Percentiles rank a stretch among this genome's conserved stretches.
phyloP scores from a whole-genome alignment of 2,888 invertebrate species.

The Cotesia congregata region DNA sequence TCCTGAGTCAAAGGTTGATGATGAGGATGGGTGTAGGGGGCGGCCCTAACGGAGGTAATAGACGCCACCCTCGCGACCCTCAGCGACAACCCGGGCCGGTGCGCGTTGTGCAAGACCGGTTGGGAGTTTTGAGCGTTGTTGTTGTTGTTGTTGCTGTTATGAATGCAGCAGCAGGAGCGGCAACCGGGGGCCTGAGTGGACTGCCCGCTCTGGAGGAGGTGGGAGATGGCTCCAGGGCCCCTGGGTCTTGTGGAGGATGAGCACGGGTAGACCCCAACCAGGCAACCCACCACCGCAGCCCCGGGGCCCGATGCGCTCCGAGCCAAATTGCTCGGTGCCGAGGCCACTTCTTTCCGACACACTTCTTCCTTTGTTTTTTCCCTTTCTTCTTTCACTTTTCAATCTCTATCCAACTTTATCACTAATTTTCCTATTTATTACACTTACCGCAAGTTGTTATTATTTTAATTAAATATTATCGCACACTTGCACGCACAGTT shows the following conservation, averaged over 20 bases:
- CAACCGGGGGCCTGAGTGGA: slow-evolving; percentile 55
- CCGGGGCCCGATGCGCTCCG: slow-evolving; percentile 67
- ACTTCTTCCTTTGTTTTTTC: neutral
- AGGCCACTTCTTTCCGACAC: slow-evolving; percentile 57
- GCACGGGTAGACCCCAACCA: slow-evolving; percentile 69
- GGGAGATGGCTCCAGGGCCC: slow-evolving; percentile 59
- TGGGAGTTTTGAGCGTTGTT: slow-evolving; percentile 58
- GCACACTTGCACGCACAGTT: slow-evolving; percentile 19
- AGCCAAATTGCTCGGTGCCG: slow-evolving; percentile 65
- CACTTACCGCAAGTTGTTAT: neutral
- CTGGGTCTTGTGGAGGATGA: slow-evolving; percentile 67
- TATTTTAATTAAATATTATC: slow-evolving; percentile 11
- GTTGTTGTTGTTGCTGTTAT: slow-evolving; percentile 59
- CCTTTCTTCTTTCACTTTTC: neutral
- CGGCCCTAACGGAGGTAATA: slow-evolving; percentile 71
- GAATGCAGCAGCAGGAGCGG: slow-evolving; percentile 67
- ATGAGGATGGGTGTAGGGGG: slow-evolving; percentile 70
- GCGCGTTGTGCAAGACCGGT: slow-evolving; percentile 66
- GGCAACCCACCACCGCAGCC: slow-evolving; percentile 68
- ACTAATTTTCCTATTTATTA: neutral
- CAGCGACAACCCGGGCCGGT: slow-evolving; percentile 67
- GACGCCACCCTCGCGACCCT: slow-evolving; percentile 71
- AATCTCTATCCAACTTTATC: neutral
- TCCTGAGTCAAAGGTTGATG: slow-evolving; percentile 69
- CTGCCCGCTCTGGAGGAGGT: slow-evolving; percentile 47